Base-by-base conservation (phyloP, 1,140 invertebrate genomes). In the Leptonema lineaticorne region DNA sequence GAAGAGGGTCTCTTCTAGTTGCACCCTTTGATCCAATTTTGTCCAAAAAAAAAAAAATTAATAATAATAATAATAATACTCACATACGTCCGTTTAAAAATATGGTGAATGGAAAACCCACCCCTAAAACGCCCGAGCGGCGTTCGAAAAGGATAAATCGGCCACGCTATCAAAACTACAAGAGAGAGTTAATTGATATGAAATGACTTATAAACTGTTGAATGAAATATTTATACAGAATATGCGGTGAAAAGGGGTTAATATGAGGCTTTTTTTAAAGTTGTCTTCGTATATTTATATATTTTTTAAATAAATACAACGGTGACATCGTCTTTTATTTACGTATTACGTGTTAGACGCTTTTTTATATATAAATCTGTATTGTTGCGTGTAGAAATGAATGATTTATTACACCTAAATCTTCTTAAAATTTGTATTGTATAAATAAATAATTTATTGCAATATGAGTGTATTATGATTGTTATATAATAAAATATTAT, bases 151-250 rank as follows among this genome's bases (percentile, higher is more conserved):
- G 62, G 62, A 63, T 18, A 24, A 30, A 29, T 50, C 63, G 28
- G 26, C 28, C 63, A 37, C 37, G 41, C 18, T 37, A 50, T 14
- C 26, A 65, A 64, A 46, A 37, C 50, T n/a, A 72, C 62, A 72
- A 69, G 70, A 67, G 63, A 37, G 64, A 65, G 71, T 72, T 72
- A 72, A 69, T 72, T 72, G 71, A 68, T 58, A 62, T 67, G 18
- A 68, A 67, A 58, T 67, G 64, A 60, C 28, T 53, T 58, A 67
- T 67, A 68, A 72, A 72, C 41, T 60, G 37, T 33, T 69, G 71
- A 72, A 72, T 72, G 65, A 69, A 62, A 62, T 18, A 63, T 68
- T 53, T 53, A 53, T 53, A 53, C 46, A 6, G 46, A 20, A 26
- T 16, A 11, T 16, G 14, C 5, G 5, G 20, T 14, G 24, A 26